Evolutionary conservation across 2,888 invertebrate species (phyloP), one percentile per base, ranked within the genome.

Genomic region (Morinoia aosen): DNA sequence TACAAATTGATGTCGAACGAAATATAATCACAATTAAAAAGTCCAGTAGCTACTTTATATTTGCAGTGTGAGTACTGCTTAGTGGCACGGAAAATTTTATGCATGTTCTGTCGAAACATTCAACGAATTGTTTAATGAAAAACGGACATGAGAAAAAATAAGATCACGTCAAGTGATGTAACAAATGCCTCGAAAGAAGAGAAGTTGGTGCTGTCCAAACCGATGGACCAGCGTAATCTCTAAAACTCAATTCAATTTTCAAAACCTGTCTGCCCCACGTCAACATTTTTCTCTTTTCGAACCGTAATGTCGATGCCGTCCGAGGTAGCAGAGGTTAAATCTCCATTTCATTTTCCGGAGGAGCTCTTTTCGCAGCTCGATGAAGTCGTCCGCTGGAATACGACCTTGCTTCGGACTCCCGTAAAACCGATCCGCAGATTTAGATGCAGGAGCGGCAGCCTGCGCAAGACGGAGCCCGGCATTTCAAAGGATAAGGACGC

Each of bases 361-460:
- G 56, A 11, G 57, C 93, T 57, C n/a, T 48, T 57, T 57, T 56
- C 11, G 56, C n/a, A 48, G 93, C 48, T 57, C 90, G 57, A 93
- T 93, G 93, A 93, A 93, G 93, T 93, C 93, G n/a, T 93, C 33
- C 57, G 57, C 7, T 93, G 14, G 93, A 48, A 93, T 93, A 93
- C 93, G 93, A 93, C 57, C 93, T 93, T 56, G 93, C 93, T 57
- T 93, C 93, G 48, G 93, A 48, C 39, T 16, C 39, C 93, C 93
- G 93, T 93, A 93, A 93, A 93, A 33, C 57, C 93, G 48, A 93
- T 93, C 93, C 93, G 48, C 48, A 93, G 93, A 93, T 93, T 93
- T 93, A 93, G 93, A 93, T 93, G 93, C 93, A 57, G 93, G 33
- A 39, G 57, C 57, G 12, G 56, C 93, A 19, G 33, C 40, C 39